Evolutionary conservation across 2,888 invertebrate genomes (phyloP), one percentile per base, ranked within the genome.

Genomic region (Metalampra italica): DNA sequence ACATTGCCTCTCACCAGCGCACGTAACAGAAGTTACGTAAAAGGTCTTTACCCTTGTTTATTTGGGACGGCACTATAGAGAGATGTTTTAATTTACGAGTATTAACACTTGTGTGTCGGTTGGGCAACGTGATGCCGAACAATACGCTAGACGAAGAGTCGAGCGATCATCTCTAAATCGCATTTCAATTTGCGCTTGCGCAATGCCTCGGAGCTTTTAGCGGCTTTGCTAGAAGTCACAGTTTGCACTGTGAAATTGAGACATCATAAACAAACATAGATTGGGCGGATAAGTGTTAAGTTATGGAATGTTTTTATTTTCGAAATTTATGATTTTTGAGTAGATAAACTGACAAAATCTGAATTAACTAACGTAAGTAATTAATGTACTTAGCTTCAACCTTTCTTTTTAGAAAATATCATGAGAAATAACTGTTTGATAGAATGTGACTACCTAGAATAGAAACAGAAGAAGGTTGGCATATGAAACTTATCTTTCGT

Each of bases 21-120:
- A 84, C 87, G 86, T 86, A 88, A 89, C 79, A 55, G 45, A 46
- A 54, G 62, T 89, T 89, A 85, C 76, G 86, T 84, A 88, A 88
- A 87, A 85, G 87, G 78, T 86, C 82, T 86, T 89, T 85, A 81
- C 87, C 83, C 86, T 74, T 87, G 82, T 80, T 84, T 87, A 83
- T 88, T 84, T 85, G 79, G 87, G 84, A 87, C 88, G 77, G 62
- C 63, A 70, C 66, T 78, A 76, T 72, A 73, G 76, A 79, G 69
- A 73, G 78, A 80, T 84, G 80, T 82, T 80, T 84, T 81, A 78
- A 84, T 86, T 85, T 77, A 72, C 64, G 59, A 73, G 68, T 71
- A 75, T 81, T 81, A 83, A 68, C 83, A 80, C 77, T 78, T 71
- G 67, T 58, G 61, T 57, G 59, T 56, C 51, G 60, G 64, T 84